Evolutionary conservation across 2,888 invertebrate genomes (phyloP).

Genomic region (Gryllus longicercus): DNA sequence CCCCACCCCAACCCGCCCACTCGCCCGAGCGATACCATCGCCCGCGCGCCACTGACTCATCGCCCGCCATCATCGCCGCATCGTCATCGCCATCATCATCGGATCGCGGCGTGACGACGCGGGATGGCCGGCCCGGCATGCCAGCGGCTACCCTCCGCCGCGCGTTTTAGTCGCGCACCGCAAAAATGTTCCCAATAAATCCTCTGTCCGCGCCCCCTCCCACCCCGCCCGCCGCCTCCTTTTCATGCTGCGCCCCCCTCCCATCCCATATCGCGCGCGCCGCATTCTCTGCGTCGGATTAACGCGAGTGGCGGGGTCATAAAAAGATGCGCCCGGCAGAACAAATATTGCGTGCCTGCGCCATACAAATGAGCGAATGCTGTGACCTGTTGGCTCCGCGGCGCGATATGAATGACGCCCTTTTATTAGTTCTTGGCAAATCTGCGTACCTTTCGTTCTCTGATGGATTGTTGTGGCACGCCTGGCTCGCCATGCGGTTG

Average conservation of each 20-base stretch:
- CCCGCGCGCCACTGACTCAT: not conserved
- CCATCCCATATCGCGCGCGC: not conserved
- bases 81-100: not conserved
- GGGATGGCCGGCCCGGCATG: no score
- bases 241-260: not conserved
- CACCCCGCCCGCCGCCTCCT: not conserved
- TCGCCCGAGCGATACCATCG: no score
- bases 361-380: not conserved
- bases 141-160: not conserved
- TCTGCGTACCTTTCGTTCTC: not conserved
- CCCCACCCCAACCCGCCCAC: no score
- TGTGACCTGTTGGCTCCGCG: not conserved
- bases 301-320: not conserved
- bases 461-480: not conserved
- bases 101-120: not conserved
- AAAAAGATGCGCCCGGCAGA: not conserved
- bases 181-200: conserved; percentile 17
- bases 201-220: not conserved
- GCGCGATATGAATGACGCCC: not conserved
- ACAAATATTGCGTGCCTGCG: not conserved
- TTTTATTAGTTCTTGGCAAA: conserved; percentile 2
- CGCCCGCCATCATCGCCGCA: not conserved
- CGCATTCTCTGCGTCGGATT: not conserved
- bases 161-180: not conserved
- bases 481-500: not conserved